Conservation (phyloP, 2,113 vertebrate species). For the Perca fluviatilis region DNA sequence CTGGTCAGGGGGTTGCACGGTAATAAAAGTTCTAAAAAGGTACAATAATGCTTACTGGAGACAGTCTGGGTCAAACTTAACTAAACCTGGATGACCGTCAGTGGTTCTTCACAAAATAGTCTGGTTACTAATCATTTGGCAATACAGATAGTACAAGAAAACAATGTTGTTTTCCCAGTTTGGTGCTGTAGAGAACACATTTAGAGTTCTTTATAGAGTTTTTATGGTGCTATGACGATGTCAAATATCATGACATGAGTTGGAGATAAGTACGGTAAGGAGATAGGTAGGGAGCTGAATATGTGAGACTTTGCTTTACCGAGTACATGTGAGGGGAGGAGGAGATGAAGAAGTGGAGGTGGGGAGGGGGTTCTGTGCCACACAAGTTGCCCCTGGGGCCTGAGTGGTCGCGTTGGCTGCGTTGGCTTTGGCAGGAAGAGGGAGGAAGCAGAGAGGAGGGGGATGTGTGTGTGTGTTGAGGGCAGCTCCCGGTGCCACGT, state of each 20-base stretch:
- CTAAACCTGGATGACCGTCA: conserved; percentile 1
- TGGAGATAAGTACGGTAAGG: background rate
- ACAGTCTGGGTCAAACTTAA: conserved; percentile 30
- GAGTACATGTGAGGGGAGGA: conserved; percentile 6
- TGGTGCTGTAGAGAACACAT: background rate
- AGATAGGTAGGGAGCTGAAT: background rate
- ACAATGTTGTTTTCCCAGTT: background rate
- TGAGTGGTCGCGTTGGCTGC: conserved; percentile 58
- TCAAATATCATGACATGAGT: background rate
- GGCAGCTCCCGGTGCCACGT: conserved; percentile 80
- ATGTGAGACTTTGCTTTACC: background rate
- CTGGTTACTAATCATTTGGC: background rate
- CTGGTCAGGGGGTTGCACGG: conserved; percentile 15
- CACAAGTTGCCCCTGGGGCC: conserved; percentile 79
- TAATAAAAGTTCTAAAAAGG: conserved; percentile 43
- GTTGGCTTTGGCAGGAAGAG: conserved; percentile 76
- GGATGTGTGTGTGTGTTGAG: conserved; percentile 24
- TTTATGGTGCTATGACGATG: background rate
- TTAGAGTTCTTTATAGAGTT: background rate
- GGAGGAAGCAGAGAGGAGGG: conserved; percentile 54
- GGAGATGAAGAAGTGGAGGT: background rate
- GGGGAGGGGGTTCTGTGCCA: conserved; percentile 60
- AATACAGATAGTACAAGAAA: background rate
- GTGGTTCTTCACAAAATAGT: background rate
- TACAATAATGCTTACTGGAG: conserved; percentile 25